phyloP scores from a whole-genome alignment of 2,113 vertebrate genomes.

The Periophthalmodon schlosseri region DNA sequence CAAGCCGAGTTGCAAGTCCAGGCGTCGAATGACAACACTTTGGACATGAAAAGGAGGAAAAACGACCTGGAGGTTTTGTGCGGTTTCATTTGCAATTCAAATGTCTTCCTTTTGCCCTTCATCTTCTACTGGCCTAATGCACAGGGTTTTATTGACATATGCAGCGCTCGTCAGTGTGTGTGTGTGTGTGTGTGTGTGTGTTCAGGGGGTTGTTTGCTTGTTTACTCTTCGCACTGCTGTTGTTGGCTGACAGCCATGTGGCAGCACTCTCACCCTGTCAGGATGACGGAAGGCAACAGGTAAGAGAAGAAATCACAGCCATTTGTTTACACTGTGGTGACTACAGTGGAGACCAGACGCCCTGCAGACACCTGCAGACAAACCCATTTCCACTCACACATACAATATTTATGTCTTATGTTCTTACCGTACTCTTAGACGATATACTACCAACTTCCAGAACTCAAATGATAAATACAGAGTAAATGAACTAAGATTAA shows the following conservation, averaged over 20 bases:
- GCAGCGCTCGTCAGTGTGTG: not conserved
- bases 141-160: constrained; percentile 39
- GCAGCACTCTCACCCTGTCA: constrained; percentile 46
- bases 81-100: constrained; percentile 56
- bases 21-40: constrained; percentile 9
- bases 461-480: no score
- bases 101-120: constrained; percentile 45
- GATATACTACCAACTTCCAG: no score
- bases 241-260: constrained; percentile 44
- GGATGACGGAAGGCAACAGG: constrained; percentile 49
- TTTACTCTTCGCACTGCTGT: constrained; percentile 38
- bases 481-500: no score
- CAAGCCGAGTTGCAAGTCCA: constrained; percentile 1
- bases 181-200: not conserved
- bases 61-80: constrained; percentile 9
- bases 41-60: constrained; percentile 33
- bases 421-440: not conserved
- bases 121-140: constrained; percentile 33
- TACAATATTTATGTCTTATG: not conserved
- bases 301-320: constrained; percentile 41
- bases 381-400: not conserved
- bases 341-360: constrained; percentile 23
- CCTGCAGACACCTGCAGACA: not conserved
- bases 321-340: constrained; percentile 36
- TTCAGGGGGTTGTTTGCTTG: constrained; percentile 30